Percentiles rank a stretch among this genome's conserved stretches.
These are phyloP conservation scores for Arvicanthis niloticus DNA, from an alignment of 2,113 vertebrate species.

Conservation along the genomic window DNA sequence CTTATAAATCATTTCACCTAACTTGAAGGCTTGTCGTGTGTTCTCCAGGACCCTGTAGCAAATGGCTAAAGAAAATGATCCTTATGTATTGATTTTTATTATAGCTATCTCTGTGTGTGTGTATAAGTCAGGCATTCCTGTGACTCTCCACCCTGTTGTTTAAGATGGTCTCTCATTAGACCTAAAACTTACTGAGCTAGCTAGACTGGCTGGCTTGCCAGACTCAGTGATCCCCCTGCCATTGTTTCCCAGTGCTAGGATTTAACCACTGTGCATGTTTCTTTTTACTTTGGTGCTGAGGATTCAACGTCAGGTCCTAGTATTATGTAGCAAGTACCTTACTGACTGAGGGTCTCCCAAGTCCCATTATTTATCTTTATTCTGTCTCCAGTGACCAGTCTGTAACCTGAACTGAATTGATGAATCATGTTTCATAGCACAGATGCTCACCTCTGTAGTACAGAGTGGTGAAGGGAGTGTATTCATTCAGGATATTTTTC, in stretches of 20 bases:
- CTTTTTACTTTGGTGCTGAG: not conserved
- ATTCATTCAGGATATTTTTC: not conserved
- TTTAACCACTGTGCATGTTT: not conserved
- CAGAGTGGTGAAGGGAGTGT: not conserved
- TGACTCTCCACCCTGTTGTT: not conserved
- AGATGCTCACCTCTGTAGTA: not conserved
- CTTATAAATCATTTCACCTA: constrained; percentile 56
- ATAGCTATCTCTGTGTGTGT: not conserved
- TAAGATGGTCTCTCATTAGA: not conserved
- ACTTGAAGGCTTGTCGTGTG: constrained; percentile 18
- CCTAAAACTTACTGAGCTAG: not conserved
- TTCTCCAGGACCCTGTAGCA: constrained; percentile 37
- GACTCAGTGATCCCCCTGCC: not conserved
- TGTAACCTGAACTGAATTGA: not conserved
- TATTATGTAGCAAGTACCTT: not conserved
- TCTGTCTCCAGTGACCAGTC: not conserved
- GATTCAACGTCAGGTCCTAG: not conserved
- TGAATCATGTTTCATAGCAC: not conserved
- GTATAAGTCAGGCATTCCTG: not conserved
- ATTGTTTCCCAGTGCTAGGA: not conserved
- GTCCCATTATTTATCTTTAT: not conserved
- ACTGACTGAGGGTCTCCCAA: not conserved
- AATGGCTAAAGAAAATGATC: not conserved
- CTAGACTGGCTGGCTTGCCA: not conserved
- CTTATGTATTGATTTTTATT: constrained; percentile 27